Percentiles rank a stretch among this genome's conserved stretches.
These are phyloP conservation scores for Octodon degus DNA, from an alignment of 2,113 vertebrate species.

Conservation along the genomic window DNA sequence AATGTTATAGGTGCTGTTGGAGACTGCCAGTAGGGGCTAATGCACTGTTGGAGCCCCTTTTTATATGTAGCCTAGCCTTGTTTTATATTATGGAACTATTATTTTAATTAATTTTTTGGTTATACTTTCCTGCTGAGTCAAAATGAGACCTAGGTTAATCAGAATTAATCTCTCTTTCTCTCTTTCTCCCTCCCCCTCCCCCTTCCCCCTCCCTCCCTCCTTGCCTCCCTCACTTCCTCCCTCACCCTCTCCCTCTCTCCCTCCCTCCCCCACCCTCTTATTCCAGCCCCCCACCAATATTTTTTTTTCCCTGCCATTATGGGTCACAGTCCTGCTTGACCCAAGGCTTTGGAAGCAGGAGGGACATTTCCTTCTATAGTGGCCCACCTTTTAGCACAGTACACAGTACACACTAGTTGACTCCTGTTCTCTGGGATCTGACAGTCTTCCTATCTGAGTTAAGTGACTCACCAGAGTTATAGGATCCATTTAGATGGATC, in stretches of 20 bases:
- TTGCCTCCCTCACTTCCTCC: too few relatives aligned
- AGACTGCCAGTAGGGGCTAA: neutral
- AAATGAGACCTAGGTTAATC: neutral
- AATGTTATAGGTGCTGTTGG: neutral
- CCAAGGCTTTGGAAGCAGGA: neutral
- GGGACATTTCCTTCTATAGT: neutral
- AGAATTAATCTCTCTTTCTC: neutral
- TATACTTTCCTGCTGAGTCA: neutral
- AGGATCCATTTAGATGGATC: neutral
- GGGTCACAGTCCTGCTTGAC: neutral
- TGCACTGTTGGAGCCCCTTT: neutral
- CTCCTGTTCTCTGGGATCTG: neutral
- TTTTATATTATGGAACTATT: neutral
- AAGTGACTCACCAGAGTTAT: neutral
- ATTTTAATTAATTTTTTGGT: neutral
- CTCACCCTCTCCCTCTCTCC: too few relatives aligned
- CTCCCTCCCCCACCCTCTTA: too few relatives aligned
- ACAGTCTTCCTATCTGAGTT: neutral
- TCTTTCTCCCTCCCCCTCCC: too few relatives aligned
- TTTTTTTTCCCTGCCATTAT: neutral
- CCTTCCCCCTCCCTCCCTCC: too few relatives aligned
- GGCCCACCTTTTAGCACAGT: neutral
- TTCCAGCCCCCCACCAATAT: too few relatives aligned
- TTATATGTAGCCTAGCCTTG: neutral
- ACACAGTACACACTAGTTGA: neutral